A percentile compares a stretch with the other conserved stretches of the same genome.
Conservation (phyloP, 2,797 vertebrate species). For the Phalloptychus januarius region DNA sequence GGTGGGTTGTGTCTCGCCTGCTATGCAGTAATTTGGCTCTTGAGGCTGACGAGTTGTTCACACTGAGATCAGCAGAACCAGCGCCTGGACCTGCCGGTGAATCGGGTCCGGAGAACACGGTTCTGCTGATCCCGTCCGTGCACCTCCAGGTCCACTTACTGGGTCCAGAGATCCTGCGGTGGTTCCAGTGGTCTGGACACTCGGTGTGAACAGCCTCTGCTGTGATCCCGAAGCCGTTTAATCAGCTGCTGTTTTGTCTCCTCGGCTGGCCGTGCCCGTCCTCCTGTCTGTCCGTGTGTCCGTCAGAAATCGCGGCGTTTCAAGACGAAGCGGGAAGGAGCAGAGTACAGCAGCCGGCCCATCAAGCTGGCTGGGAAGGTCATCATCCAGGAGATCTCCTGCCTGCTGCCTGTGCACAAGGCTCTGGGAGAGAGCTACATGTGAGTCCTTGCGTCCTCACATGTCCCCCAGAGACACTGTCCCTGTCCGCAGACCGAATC, state of each 20-base stretch:
- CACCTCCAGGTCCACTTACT: background rate
- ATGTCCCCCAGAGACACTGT: background rate
- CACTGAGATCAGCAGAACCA: conserved; percentile 9
- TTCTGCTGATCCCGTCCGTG: background rate
- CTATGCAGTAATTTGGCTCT: conserved; percentile 30
- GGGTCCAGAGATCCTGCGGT: background rate
- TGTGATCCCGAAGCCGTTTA: conserved; percentile 57
- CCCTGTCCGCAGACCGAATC: background rate
- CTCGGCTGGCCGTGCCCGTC: conserved; percentile 23
- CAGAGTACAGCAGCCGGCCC: conserved; percentile 85
- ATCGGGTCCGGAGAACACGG: background rate
- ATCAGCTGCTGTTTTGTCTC: conserved; percentile 64
- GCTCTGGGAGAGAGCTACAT: conserved; percentile 92
- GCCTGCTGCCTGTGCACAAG: conserved; percentile 94
- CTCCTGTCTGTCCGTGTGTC: conserved; percentile 18
- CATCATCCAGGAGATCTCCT: conserved; percentile 95
- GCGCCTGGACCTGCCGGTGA: background rate
- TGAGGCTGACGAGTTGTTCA: conserved; percentile 30
- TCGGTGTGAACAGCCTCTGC: conserved; percentile 40
- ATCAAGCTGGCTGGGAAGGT: conserved; percentile 97
- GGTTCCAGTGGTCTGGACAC: conserved; percentile 2
- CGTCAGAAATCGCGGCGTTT: conserved; percentile 93
- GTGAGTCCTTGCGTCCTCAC: conserved; percentile 76
- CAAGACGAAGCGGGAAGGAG: conserved; percentile 92
- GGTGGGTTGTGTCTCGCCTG: conserved; percentile 22